Conservation (phyloP, 2,113 vertebrate genomes). For the Cyrtonyx montezumae region DNA sequence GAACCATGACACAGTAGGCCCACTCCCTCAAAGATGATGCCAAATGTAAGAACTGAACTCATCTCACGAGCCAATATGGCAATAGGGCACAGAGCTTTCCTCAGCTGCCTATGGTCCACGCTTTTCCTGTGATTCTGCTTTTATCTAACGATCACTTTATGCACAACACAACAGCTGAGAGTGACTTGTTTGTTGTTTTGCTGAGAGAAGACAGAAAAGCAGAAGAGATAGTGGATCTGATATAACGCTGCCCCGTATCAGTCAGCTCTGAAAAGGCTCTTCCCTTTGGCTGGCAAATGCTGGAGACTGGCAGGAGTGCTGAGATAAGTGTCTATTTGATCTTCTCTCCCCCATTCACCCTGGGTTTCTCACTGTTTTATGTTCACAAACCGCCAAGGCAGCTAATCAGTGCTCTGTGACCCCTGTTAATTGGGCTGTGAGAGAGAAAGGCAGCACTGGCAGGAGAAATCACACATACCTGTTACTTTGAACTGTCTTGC, state of each 20-base stretch:
- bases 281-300: slow-evolving; percentile 51
- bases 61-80: neutral
- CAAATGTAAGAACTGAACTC: neutral
- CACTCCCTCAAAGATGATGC: neutral
- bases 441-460: slow-evolving; percentile 37
- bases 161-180: neutral
- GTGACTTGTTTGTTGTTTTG: neutral
- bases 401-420: slow-evolving; percentile 64
- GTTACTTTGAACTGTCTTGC: slow-evolving; percentile 57
- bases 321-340: slow-evolving; percentile 66
- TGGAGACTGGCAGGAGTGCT: neutral
- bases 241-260: neutral
- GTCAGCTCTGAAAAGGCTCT: slow-evolving; percentile 30
- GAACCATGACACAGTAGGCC: neutral
- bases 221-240: neutral
- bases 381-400: slow-evolving; percentile 47
- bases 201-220: slow-evolving; percentile 49
- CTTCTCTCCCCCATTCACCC: slow-evolving; percentile 31
- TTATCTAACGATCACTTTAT: neutral
- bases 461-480: slow-evolving; percentile 56
- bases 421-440: slow-evolving; percentile 51
- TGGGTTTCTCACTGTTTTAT: slow-evolving; percentile 55
- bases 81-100: neutral
- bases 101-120: neutral
- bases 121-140: neutral